These are phyloP conservation scores for Mormyrops attenuatus DNA, from an alignment of 2,797 vertebrate species.

Conservation along the genomic window DNA sequence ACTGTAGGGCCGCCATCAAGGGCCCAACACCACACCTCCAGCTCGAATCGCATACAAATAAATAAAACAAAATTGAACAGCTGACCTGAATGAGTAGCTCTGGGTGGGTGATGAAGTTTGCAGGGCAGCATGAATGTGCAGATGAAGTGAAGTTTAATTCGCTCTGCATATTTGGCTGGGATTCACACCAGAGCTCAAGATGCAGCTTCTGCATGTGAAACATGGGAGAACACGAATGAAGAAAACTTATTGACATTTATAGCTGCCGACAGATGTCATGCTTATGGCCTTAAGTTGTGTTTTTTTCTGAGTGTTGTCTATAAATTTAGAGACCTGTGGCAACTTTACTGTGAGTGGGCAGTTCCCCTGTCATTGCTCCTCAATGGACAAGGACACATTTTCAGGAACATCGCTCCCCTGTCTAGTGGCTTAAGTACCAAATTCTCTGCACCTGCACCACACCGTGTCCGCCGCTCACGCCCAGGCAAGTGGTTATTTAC, in stretches of 20 bases:
- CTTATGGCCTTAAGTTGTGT: neutral
- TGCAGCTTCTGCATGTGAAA: neutral
- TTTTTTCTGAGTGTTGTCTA: neutral
- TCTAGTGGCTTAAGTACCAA: neutral
- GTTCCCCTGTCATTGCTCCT: neutral
- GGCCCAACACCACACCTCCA: neutral
- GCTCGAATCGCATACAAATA: neutral
- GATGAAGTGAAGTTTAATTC: neutral
- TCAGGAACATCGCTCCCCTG: neutral
- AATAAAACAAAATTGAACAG: neutral
- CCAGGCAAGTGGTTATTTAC: neutral
- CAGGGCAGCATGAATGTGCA: neutral
- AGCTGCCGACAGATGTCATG: neutral
- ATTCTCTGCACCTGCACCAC: neutral
- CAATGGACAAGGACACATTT: neutral
- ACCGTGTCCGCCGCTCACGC: neutral
- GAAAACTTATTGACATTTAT: neutral
- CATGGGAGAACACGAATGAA: neutral
- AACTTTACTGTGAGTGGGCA: neutral
- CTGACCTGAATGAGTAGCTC: neutral
- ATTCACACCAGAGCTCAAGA: neutral
- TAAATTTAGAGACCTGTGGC: neutral
- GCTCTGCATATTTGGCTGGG: neutral
- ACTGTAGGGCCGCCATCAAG: neutral
- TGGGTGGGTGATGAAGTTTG: neutral